A percentile compares a stretch with the other conserved stretches of the same genome.
These are phyloP conservation scores for Corvus hawaiiensis DNA, from an alignment of 2,113 vertebrate genomes.

Conservation along the genomic window DNA sequence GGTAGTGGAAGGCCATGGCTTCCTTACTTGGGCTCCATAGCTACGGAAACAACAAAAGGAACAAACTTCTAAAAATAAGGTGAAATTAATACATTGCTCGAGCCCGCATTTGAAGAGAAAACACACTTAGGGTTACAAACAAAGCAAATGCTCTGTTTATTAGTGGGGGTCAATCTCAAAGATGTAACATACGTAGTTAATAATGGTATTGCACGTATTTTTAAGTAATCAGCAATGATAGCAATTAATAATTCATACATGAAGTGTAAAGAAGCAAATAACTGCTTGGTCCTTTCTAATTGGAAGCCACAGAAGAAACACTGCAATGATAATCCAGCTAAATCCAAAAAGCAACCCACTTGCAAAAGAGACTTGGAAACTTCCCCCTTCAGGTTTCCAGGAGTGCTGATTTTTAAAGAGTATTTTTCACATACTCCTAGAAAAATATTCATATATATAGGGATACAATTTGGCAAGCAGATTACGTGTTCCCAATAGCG, in stretches of 20 bases:
- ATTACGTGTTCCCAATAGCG: rapidly evolving
- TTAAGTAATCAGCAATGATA: background rate
- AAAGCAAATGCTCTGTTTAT: background rate
- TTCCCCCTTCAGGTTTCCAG: background rate
- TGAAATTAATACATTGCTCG: slow-evolving; percentile 46
- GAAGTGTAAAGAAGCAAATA: background rate
- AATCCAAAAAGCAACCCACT: background rate
- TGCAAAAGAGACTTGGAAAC: background rate
- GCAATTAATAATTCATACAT: background rate
- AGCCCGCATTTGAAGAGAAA: slow-evolving; percentile 6
- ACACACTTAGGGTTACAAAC: background rate
- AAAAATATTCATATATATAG: background rate
- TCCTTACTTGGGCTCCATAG: slow-evolving; percentile 72
- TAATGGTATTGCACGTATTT: background rate
- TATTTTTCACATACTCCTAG: background rate
- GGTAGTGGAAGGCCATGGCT: slow-evolving; percentile 70
- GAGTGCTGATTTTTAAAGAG: background rate
- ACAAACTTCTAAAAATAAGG: slow-evolving; percentile 76
- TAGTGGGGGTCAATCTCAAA: background rate
- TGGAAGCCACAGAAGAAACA: background rate
- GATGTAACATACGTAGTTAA: background rate
- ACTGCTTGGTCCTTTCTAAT: background rate
- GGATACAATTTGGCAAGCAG: background rate
- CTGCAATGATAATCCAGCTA: background rate
- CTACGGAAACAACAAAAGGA: slow-evolving; percentile 78